These are phyloP conservation scores for Misgurnus mizolepis DNA, from an alignment of 2,113 vertebrate genomes.

Conservation along the genomic window DNA sequence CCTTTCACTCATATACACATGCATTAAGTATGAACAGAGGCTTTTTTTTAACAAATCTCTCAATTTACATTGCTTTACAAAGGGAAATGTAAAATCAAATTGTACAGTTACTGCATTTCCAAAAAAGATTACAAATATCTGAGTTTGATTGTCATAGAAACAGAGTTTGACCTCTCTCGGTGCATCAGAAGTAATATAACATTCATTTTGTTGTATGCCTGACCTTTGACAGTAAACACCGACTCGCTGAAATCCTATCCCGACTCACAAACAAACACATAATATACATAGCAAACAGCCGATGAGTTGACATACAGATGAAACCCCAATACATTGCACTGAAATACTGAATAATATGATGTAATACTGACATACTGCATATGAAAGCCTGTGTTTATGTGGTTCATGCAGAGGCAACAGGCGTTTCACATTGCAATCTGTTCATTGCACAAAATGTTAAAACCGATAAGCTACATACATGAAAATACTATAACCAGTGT, in stretches of 20 bases:
- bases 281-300: not conserved
- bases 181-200: not conserved
- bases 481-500: not conserved
- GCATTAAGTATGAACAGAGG: constrained; percentile 35
- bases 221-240: not conserved
- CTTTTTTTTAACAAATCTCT: not conserved
- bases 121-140: not conserved
- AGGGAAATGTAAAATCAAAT: constrained; percentile 13
- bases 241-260: no score
- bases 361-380: constrained; percentile 2
- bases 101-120: not conserved
- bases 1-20: constrained; percentile 31
- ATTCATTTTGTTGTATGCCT: not conserved
- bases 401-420: constrained; percentile 19
- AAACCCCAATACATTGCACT: constrained; percentile 3
- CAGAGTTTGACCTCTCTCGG: not conserved
- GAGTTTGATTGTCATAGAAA: constrained; percentile 24
- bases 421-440: not conserved
- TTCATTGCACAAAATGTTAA: not conserved
- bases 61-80: not conserved
- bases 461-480: not conserved
- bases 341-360: not conserved
- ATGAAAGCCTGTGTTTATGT: not conserved
- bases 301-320: not conserved
- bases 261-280: not conserved